Base-by-base conservation (phyloP, 2,113 vertebrate genomes). In the Numida meleagris region DNA sequence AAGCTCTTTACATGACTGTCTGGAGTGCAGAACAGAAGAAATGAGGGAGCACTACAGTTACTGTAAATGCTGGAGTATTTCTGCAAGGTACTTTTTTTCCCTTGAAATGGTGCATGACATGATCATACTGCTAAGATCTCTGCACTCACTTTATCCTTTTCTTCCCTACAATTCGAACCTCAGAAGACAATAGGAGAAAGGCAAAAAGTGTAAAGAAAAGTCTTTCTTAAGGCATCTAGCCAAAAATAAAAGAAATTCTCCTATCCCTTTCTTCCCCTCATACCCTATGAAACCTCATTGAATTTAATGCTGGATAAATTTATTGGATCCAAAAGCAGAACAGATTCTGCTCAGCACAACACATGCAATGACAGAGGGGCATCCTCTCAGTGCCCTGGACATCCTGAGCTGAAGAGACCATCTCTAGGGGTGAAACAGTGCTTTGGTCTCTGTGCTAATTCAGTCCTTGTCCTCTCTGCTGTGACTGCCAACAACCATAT, bases 401-500 rank as follows among this genome's bases (percentile, higher is more conserved):
- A 92, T 82, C 81, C 90, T 63, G 72, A 80, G 83, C 80, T 73
- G 86, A 71, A 97, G 88, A 90, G 90, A 89, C 73, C 82, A 89
- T 95, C 93, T 94, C 88, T 95, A 90, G 77, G 72, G 88, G 80
- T 70, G 75, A 92, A 89, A 95, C 9, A 73, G 82, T 61, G 79
- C 83, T 92, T 94, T 77, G 97, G 90, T 96, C 91, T 97, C 73
- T 3, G 82, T 91, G 92, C 88, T 97, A 73, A 66, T 96, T 97
- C 95, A 80, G 58, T 89, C 85, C 73, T 90, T 96, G 95, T 97
- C 96, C 91, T 97, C 89, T 93, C 92, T 97, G 93, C 94, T 96
- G 87, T 97, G 91, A 94, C 96, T 97, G 96, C 96, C 97, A 97
- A 93, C 87, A 91, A 92, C 94, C 95, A 65, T 96, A 96, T 96